phyloP scores from a whole-genome alignment of 2,888 invertebrate species.

The Idaea biselata region DNA sequence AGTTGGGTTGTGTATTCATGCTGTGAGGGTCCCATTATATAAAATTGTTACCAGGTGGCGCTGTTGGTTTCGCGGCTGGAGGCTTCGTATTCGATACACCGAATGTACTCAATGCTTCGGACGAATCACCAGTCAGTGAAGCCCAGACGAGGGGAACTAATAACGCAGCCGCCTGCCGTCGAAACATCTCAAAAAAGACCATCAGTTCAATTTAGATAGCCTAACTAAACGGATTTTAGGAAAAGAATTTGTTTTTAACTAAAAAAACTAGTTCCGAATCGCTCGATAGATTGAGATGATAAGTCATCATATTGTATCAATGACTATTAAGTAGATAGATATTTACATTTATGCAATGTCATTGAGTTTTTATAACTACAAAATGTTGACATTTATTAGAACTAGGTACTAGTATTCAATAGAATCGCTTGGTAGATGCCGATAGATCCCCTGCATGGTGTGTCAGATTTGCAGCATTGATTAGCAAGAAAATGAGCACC shows the following conservation, averaged over 20 bases:
- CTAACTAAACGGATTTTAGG: conserved; percentile 25
- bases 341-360: too few relatives aligned
- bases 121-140: conserved; percentile 66
- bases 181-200: conserved; percentile 60
- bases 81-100: conserved; percentile 83
- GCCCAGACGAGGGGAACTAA: conserved; percentile 57
- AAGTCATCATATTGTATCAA: too few relatives aligned
- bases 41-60: conserved; percentile 79
- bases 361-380: too few relatives aligned
- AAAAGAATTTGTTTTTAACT: conserved; percentile 13
- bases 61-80: conserved; percentile 77
- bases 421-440: too few relatives aligned
- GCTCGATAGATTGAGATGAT: neutral
- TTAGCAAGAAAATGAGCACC: too few relatives aligned
- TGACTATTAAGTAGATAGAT: too few relatives aligned
- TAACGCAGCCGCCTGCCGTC: conserved; percentile 55
- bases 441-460: too few relatives aligned
- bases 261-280: neutral
- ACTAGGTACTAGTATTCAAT: too few relatives aligned
- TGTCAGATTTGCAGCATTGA: too few relatives aligned
- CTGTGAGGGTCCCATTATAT: conserved; percentile 62
- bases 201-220: conserved; percentile 26
- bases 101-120: conserved; percentile 84
- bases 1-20: neutral
- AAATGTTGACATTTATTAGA: too few relatives aligned